Conservation (phyloP, 1,140 invertebrate species). For the Solen grandis region DNA sequence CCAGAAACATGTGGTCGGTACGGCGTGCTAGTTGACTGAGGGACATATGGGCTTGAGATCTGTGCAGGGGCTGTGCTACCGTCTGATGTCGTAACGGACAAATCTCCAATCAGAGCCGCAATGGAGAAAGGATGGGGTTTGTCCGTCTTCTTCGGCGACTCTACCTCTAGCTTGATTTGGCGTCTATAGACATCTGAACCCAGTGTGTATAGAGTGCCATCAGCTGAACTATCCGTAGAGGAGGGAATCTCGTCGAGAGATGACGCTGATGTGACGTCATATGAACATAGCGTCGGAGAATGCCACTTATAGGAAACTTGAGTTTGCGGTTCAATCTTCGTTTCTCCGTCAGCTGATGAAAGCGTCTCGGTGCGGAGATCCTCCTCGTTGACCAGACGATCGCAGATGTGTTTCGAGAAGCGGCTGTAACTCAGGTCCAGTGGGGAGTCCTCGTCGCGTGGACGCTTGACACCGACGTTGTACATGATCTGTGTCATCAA, state of each 20-base stretch:
- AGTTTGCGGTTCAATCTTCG: background rate
- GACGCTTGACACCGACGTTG: background rate
- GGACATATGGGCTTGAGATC: constrained; percentile 11
- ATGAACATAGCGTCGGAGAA: too few relatives aligned
- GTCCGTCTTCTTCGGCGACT: too few relatives aligned
- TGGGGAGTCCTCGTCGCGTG: background rate
- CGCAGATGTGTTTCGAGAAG: constrained; percentile 12
- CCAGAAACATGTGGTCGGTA: too few relatives aligned
- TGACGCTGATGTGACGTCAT: too few relatives aligned
- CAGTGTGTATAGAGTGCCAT: too few relatives aligned
- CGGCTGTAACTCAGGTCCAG: constrained; percentile 10
- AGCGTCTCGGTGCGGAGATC: constrained; percentile 16
- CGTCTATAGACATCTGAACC: too few relatives aligned
- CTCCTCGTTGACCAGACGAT: constrained; percentile 18
- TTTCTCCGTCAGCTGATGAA: background rate
- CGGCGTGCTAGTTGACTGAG: background rate
- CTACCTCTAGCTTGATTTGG: too few relatives aligned
- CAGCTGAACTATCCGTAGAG: too few relatives aligned
- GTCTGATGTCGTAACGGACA: background rate
- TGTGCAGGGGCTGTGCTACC: constrained; percentile 2
- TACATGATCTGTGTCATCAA: constrained; percentile 32
- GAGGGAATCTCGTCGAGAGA: too few relatives aligned
- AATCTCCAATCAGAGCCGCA: background rate
- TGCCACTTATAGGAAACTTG: too few relatives aligned
- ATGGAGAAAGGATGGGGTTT: constrained; percentile 45